Percentiles rank a stretch among this genome's conserved stretches.
Conservation (phyloP, 2,888 invertebrate species). For the Dynastes grantii region DNA sequence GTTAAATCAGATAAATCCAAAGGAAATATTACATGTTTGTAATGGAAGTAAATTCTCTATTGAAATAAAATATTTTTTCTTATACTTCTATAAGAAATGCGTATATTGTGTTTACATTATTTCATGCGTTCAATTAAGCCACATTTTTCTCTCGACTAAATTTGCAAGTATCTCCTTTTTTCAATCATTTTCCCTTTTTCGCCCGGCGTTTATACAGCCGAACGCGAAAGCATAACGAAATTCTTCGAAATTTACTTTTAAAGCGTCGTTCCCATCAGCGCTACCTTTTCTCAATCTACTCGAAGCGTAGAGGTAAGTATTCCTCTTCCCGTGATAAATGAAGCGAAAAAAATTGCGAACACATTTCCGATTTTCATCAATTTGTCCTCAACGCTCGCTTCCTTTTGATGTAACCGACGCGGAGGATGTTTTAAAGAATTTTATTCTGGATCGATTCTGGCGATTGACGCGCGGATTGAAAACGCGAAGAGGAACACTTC, state of each 20-base stretch:
- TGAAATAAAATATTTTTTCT: too few relatives aligned
- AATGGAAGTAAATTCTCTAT: neutral
- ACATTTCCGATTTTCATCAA: conserved; percentile 56
- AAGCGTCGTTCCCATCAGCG: neutral
- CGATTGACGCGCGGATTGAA: conserved; percentile 53
- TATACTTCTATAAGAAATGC: too few relatives aligned
- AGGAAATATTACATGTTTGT: neutral
- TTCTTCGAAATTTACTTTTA: neutral
- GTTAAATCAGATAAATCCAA: neutral
- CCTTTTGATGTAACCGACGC: conserved; percentile 46
- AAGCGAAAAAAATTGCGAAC: conserved; percentile 55
- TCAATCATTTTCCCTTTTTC: neutral
- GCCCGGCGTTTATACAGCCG: neutral
- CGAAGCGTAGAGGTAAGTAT: conserved; percentile 13
- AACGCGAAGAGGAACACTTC: conserved; percentile 52
- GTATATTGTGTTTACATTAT: too few relatives aligned
- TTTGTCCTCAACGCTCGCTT: conserved; percentile 24
- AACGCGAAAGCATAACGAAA: neutral
- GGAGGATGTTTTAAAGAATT: conserved; percentile 47
- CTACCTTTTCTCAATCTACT: conserved; percentile 35
- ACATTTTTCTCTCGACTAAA: neutral
- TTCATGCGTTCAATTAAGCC: too few relatives aligned
- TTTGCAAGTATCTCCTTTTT: neutral
- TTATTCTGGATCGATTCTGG: conserved; percentile 55
- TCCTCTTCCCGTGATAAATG: conserved; percentile 49